Conservation (phyloP, 2,888 invertebrate species). For the Mimas tiliae region DNA sequence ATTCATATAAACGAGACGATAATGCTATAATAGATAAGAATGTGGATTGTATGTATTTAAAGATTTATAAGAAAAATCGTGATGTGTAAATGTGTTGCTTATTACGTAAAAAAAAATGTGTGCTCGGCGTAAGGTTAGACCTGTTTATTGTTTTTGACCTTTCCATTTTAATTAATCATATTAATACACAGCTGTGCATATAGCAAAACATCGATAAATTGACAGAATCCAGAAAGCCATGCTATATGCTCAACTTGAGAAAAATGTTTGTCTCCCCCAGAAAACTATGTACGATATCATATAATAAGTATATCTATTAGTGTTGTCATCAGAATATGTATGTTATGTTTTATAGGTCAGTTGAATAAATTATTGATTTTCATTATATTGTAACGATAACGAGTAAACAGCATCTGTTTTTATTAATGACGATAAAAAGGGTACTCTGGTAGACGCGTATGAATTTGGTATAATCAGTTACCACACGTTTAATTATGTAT, state of each 20-base stretch:
- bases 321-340: not conserved
- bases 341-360: not conserved
- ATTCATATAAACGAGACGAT: not conserved
- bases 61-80: conserved; percentile 2
- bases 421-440: not conserved
- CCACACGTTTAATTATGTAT: too few relatives aligned
- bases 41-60: not conserved
- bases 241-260: conserved; percentile 29
- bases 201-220: conserved; percentile 42
- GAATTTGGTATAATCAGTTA: too few relatives aligned
- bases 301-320: too few relatives aligned
- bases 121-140: conserved; percentile 20
- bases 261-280: conserved; percentile 21
- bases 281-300: not conserved
- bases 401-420: not conserved
- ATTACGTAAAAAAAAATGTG: not conserved
- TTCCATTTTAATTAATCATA: conserved; percentile 57
- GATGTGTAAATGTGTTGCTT: not conserved
- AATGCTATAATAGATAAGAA: not conserved
- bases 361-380: too few relatives aligned
- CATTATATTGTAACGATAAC: not conserved
- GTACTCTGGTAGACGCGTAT: too few relatives aligned
- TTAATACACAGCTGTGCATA: conserved; percentile 58
- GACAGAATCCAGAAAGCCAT: conserved; percentile 11
- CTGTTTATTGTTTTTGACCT: conserved; percentile 38